These are phyloP conservation scores for Drosophila jambulina DNA, from an alignment of 1,140 invertebrate species.

Conservation along the genomic window DNA sequence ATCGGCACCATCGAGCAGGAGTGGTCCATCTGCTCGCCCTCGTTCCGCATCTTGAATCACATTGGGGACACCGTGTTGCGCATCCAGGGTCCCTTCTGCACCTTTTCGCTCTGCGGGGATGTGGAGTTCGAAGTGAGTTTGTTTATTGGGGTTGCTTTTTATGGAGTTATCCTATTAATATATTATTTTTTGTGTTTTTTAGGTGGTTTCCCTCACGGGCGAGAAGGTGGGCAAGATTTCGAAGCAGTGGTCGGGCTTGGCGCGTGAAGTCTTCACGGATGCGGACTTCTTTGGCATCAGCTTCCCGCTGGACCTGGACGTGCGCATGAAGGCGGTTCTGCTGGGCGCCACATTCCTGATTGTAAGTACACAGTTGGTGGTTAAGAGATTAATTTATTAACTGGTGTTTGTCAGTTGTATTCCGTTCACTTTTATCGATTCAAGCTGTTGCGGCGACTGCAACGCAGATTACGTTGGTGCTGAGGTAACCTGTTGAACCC, in stretches of 20 bases:
- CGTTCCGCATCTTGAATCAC: constrained; percentile 92
- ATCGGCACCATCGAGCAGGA: constrained; percentile 93
- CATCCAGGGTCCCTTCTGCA: constrained; percentile 94
- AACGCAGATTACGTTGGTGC: constrained; percentile 47
- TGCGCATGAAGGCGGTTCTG: constrained; percentile 92
- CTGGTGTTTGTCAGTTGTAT: constrained; percentile 29
- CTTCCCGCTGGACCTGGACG: constrained; percentile 93
- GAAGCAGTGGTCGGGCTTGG: constrained; percentile 91
- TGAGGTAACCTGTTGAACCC: constrained; percentile 39
- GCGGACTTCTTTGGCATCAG: constrained; percentile 92
- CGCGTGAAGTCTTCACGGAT: constrained; percentile 90
- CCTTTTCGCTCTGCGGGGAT: constrained; percentile 92
- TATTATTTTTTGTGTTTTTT: neutral
- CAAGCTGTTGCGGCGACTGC: constrained; percentile 47
- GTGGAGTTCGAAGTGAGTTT: constrained; percentile 89
- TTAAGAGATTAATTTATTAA: constrained; percentile 3
- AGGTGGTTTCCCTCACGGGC: constrained; percentile 89
- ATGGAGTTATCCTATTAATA: neutral
- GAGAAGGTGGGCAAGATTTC: constrained; percentile 90
- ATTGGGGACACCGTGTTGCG: constrained; percentile 91
- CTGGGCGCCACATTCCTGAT: constrained; percentile 91
- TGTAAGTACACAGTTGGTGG: constrained; percentile 86
- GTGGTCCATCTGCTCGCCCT: constrained; percentile 92
- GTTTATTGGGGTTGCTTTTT: neutral
- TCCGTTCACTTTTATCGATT: constrained; percentile 52